A percentile compares a stretch with the other conserved stretches of the same genome.
Conservation (phyloP, 2,888 invertebrate species). For the Metallyticus violacea region DNA sequence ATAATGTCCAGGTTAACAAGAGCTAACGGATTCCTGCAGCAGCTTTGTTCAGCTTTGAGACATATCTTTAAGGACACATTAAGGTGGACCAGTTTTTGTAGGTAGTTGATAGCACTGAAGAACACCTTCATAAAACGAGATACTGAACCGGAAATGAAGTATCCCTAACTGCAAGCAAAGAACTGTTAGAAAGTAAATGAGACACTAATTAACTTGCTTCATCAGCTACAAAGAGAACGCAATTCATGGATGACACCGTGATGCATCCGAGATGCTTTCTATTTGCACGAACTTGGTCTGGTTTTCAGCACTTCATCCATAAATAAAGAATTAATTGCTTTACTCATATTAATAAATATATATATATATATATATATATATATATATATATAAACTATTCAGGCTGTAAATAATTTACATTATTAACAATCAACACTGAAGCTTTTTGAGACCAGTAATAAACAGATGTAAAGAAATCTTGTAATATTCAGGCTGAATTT, state of each 20-base stretch:
- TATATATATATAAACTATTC: too few relatives aligned
- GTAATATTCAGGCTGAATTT: too few relatives aligned
- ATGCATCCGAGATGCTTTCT: neutral
- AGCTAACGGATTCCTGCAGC: too few relatives aligned
- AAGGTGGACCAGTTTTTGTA: neutral
- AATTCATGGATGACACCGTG: neutral
- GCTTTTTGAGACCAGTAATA: too few relatives aligned
- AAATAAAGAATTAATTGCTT: too few relatives aligned
- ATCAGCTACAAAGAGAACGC: neutral
- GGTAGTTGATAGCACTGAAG: neutral
- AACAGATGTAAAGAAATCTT: too few relatives aligned
- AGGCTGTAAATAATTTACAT: too few relatives aligned
- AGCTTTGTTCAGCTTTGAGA: too few relatives aligned
- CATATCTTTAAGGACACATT: neutral
- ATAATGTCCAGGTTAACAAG: too few relatives aligned
- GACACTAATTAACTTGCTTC: neutral
- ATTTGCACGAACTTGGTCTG: neutral
- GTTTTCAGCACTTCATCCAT: neutral
- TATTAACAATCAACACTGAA: too few relatives aligned
- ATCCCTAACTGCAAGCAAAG: neutral
- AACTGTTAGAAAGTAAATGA: neutral
- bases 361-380: too few relatives aligned
- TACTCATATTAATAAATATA: too few relatives aligned
- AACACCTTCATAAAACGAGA: neutral
- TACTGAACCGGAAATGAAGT: neutral